Evolutionary conservation across 1,140 invertebrate species (phyloP).

Genomic region (Dryas iulia): DNA sequence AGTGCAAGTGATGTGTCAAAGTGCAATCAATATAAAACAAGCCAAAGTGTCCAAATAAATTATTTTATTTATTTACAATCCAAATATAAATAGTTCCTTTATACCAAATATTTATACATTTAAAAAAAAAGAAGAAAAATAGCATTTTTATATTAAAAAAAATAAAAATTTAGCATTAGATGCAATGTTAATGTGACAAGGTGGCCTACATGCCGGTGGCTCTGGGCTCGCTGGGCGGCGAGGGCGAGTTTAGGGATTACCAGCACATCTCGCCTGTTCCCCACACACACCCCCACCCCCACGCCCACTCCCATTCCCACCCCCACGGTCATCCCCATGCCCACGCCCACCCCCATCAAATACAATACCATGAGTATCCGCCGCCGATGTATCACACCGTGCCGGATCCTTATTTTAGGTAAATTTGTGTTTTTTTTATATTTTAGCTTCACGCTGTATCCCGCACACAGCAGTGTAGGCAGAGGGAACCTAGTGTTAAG

Average conservation of each 20-base stretch:
- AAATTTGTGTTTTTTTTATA: conserved; percentile 9
- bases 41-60: conserved; percentile 57
- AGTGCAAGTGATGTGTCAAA: conserved; percentile 14
- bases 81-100: conserved; percentile 7
- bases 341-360: conserved; percentile 40
- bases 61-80: neutral
- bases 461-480: too few species aligned
- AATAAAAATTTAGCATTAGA: too few species aligned
- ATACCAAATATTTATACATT: conserved; percentile 1
- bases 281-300: conserved; percentile 39
- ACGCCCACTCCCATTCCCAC: conserved; percentile 30
- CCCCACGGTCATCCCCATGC: conserved; percentile 37
- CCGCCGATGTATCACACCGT: conserved; percentile 69
- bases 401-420: conserved; percentile 72
- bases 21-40: conserved; percentile 35
- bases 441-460: too few species aligned
- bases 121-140: neutral
- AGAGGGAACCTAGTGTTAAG: too few species aligned
- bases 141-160: too few species aligned
- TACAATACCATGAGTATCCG: conserved; percentile 63
- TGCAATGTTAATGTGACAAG: conserved; percentile 63
- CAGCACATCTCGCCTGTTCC: conserved; percentile 68
- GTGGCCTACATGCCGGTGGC: conserved; percentile 77
- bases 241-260: conserved; percentile 74
- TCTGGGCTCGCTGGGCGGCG: conserved; percentile 75